Percentiles rank a stretch among this genome's conserved stretches.
Conservation (phyloP, 2,113 vertebrate genomes). For the Oenanthe melanoleuca region DNA sequence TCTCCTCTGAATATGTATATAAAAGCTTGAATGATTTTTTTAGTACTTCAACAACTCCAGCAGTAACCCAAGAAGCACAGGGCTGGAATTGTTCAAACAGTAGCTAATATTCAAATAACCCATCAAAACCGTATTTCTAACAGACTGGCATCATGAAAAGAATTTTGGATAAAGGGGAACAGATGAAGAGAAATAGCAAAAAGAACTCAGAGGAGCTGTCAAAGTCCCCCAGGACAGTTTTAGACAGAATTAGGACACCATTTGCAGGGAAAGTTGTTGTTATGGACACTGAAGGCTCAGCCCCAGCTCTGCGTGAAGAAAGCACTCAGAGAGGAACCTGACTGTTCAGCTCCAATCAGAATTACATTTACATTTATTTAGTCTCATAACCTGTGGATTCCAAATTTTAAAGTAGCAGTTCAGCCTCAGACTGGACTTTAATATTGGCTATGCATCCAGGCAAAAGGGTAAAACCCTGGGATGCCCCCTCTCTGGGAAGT, state of each 20-base stretch:
- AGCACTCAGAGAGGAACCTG: neutral
- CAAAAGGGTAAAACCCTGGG: neutral
- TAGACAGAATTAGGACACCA: conserved; percentile 70
- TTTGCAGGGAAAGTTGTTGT: conserved; percentile 58
- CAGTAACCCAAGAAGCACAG: conserved; percentile 31
- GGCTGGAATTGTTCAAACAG: conserved; percentile 13
- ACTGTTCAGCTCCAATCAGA: neutral
- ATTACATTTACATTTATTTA: conserved; percentile 43
- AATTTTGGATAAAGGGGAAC: conserved; percentile 64
- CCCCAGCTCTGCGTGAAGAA: neutral
- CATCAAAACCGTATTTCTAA: conserved; percentile 29
- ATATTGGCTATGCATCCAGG: rapidly evolving
- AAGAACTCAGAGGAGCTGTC: conserved; percentile 61
- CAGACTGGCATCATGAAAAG: conserved; percentile 53
- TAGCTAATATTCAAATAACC: conserved; percentile 57
- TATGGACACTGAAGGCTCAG: conserved; percentile 63
- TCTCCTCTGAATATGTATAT: conserved; percentile 29
- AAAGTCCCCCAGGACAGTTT: conserved; percentile 65
- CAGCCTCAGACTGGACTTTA: neutral
- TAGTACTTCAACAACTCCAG: neutral
- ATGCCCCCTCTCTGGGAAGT: neutral
- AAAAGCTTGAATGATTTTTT: neutral
- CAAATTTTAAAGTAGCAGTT: neutral
- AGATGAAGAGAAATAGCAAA: conserved; percentile 60
- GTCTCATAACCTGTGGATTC: neutral